Evolutionary conservation across 2,113 vertebrate genomes (phyloP), one percentile per base, ranked within the genome.

Genomic region (Gobiocypris rarus): DNA sequence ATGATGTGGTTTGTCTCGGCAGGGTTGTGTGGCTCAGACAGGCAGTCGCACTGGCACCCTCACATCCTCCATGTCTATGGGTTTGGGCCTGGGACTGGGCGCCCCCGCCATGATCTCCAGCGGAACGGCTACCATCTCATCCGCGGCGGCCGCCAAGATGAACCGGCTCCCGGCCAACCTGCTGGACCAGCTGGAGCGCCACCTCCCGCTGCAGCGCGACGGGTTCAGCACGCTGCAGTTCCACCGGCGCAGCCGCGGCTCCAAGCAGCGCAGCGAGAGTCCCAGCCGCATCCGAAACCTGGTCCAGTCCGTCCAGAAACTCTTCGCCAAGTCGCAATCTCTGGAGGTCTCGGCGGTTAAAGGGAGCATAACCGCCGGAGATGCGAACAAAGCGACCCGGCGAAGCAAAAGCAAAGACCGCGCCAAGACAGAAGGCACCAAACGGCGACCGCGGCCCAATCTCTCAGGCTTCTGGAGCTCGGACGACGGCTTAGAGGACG

Each of bases 381-480:
- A 98, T 38, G 95, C 97, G 0, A 65, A 94, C 24, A 93, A 96
- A 70, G 22, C 94, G 91, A 69, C 58, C 83, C 95, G 96, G 41
- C 95, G 97, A 83, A 94, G 96, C 93, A 99, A 99, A 91, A 99
- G 98, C 93, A 99, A 99, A 92, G 98, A 99, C 82, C 93, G 97
- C 8, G 95, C 96, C 0, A 99, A 99, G 91, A 95, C 96, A 0
- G 97, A 99, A 89, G 94, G 96, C 28, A 93, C 96, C 83, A 99
- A 98, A 78, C 93, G 97, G 54, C 93, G 96, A 13, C 96, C 96
- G 59, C 95, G 97, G 45, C 97, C 97, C 89, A 99, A 97, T 93
- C 97, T 99, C 91, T 99, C 98, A 0, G 98, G 98, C 83, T 99
- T 97, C 93, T 99, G 98, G 98, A 99, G 97, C 89, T 99, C 98